phyloP scores from a whole-genome alignment of 2,888 invertebrate genomes.

The Drosophila suboccidentalis region DNA sequence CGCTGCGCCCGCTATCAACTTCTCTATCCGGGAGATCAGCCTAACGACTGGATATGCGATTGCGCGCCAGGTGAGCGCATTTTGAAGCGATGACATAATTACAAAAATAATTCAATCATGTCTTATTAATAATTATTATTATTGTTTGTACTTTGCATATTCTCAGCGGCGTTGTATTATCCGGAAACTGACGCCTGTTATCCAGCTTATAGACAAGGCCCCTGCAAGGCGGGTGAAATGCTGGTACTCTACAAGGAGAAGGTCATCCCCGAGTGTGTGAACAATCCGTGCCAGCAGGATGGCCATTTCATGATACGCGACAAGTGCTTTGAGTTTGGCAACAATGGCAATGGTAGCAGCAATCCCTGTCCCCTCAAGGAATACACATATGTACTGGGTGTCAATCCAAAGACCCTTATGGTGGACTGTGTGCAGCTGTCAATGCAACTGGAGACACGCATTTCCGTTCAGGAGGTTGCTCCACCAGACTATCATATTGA shows the following conservation, averaged over 20 bases:
- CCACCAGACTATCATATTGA: constrained; percentile 65
- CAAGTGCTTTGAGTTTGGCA: constrained; percentile 78
- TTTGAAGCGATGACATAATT: constrained; percentile 64
- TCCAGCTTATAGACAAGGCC: constrained; percentile 89
- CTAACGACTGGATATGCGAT: constrained; percentile 88
- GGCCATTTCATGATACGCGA: constrained; percentile 85
- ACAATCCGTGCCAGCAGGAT: constrained; percentile 88
- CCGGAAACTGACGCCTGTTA: constrained; percentile 88
- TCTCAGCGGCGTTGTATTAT: constrained; percentile 86
- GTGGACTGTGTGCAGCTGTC: constrained; percentile 87
- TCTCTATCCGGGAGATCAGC: constrained; percentile 89
- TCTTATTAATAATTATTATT: neutral
- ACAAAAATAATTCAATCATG: constrained; percentile 1
- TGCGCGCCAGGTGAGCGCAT: constrained; percentile 83
- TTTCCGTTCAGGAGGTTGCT: constrained; percentile 62
- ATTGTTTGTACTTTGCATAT: constrained; percentile 4
- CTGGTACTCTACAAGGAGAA: constrained; percentile 87
- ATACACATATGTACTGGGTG: constrained; percentile 86
- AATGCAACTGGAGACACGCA: constrained; percentile 76
- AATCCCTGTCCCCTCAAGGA: constrained; percentile 78
- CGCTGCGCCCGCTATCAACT: constrained; percentile 89
- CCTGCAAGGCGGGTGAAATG: constrained; percentile 87
- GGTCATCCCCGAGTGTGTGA: constrained; percentile 87
- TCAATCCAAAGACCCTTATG: constrained; percentile 88
- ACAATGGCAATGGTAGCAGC: constrained; percentile 69